A percentile compares a stretch with the other conserved stretches of the same genome.
Evolutionary conservation across 1,140 invertebrate species (phyloP).

Genomic region (Epicauta chinensis): DNA sequence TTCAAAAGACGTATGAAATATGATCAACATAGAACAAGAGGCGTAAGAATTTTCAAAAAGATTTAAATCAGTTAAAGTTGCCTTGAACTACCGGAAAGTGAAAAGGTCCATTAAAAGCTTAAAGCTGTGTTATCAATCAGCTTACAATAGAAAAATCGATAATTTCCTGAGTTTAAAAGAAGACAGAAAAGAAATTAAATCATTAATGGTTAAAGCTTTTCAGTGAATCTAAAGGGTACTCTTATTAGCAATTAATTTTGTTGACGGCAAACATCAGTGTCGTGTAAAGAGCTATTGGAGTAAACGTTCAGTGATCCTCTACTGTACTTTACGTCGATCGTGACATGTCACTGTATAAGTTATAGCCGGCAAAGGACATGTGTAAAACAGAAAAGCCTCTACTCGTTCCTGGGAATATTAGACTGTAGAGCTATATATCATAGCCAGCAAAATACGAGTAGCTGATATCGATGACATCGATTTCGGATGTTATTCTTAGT

Average conservation of each 20-base stretch:
- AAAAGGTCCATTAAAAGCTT: conserved; percentile 18
- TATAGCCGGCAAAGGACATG: conserved; percentile 28
- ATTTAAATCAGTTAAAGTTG: conserved; percentile 17
- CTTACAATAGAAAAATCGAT: conserved; percentile 17
- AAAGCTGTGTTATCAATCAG: conserved; percentile 17
- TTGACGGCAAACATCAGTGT: too few relatives aligned
- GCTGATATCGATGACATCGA: conserved; percentile 24
- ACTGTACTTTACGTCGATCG: conserved; percentile 23
- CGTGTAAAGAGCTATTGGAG: background rate
- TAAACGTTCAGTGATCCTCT: conserved; percentile 1
- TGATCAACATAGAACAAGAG: conserved; percentile 4
- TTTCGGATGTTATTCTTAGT: conserved; percentile 10
- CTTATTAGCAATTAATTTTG: conserved; percentile 16
- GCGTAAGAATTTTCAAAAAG: conserved; percentile 13
- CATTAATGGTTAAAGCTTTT: conserved; percentile 13
- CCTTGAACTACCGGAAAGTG: conserved; percentile 16
- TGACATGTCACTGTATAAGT: conserved; percentile 24
- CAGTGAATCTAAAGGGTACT: conserved; percentile 7
- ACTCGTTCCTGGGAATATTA: conserved; percentile 25
- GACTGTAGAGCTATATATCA: conserved; percentile 26
- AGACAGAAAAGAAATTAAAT: conserved; percentile 15
- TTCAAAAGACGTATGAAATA: too few relatives aligned
- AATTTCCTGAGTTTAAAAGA: conserved; percentile 11
- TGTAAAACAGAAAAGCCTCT: conserved; percentile 24
- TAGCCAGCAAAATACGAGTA: conserved; percentile 18